Conservation (phyloP, 1,140 invertebrate genomes). For the Kradibia gibbosae region DNA sequence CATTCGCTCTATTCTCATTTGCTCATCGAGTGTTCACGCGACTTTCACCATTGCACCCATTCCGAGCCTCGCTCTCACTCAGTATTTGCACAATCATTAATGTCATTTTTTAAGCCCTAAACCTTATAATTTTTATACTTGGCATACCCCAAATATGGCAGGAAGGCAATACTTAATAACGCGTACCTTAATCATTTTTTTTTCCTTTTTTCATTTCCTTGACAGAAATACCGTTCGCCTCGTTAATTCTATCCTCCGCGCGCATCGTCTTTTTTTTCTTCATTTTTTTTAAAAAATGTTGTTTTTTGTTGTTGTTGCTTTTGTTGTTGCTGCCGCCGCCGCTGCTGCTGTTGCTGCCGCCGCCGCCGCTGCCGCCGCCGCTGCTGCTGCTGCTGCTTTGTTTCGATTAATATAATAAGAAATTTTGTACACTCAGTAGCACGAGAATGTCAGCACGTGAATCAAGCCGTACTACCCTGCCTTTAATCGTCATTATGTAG, state of each 20-base stretch:
- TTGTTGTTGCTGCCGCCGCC: too few species aligned
- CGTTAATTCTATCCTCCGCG: constrained; percentile 50
- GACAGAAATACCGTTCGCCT: constrained; percentile 47
- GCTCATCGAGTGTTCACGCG: constrained; percentile 53
- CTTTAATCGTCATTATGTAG: constrained; percentile 19
- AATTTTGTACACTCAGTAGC: constrained; percentile 64
- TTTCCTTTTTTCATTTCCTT: constrained; percentile 53
- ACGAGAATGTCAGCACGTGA: constrained; percentile 27
- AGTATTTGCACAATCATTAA: constrained; percentile 60
- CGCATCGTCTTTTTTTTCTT: too few species aligned
- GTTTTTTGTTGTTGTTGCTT: constrained; percentile 39
- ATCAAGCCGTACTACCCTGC: constrained; percentile 32
- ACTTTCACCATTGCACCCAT: constrained; percentile 49
- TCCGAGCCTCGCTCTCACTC: constrained; percentile 54
- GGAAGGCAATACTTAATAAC: constrained; percentile 74
- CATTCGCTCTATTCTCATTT: constrained; percentile 37
- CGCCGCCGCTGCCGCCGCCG: too few species aligned
- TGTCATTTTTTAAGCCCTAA: constrained; percentile 68
- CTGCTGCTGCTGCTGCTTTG: constrained; percentile 52
- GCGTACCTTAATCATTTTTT: constrained; percentile 60
- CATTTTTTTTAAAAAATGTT: too few species aligned
- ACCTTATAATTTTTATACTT: constrained; percentile 74
- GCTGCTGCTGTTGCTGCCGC: too few species aligned
- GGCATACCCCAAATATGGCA: constrained; percentile 75
- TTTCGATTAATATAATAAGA: constrained; percentile 59